These are phyloP conservation scores for Actinia equina DNA, from an alignment of 64 coral and sea anemone genomes.

Conservation along the genomic window DNA sequence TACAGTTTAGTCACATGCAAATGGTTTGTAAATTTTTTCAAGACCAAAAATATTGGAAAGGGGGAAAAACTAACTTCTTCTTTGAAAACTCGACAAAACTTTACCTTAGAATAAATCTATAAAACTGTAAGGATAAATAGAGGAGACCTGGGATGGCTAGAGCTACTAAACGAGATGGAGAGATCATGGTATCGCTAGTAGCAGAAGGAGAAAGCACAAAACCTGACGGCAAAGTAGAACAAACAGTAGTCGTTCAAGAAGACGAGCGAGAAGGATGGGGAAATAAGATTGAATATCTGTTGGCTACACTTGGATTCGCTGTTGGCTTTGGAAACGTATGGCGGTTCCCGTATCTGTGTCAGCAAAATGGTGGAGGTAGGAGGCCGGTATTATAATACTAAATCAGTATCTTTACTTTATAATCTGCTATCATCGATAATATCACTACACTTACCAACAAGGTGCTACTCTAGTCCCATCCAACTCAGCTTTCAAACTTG, in stretches of 20 bases:
- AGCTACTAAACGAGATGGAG: background rate
- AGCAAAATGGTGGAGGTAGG: conserved; percentile 66
- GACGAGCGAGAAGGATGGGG: conserved; percentile 70
- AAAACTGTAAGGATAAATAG: background rate
- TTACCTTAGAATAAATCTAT: too few relatives aligned
- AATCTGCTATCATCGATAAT: too few relatives aligned
- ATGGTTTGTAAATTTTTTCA: background rate
- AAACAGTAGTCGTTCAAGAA: background rate
- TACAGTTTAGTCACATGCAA: background rate
- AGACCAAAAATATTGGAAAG: background rate
- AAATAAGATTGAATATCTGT: conserved; percentile 71
- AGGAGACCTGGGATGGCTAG: background rate
- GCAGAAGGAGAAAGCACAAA: background rate
- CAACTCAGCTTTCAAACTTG: too few relatives aligned
- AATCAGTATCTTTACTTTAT: too few relatives aligned
- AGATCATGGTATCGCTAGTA: background rate
- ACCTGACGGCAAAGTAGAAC: background rate
- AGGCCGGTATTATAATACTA: background rate
- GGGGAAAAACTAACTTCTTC: background rate
- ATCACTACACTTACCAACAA: too few relatives aligned
- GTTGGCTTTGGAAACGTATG: conserved; percentile 84
- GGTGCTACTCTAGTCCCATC: too few relatives aligned
- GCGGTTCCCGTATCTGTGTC: conserved; percentile 78
- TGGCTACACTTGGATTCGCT: conserved; percentile 76
- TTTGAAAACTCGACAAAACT: background rate